These are phyloP conservation scores for Micromys minutus DNA, from an alignment of 2,113 vertebrate species.

Conservation along the genomic window DNA sequence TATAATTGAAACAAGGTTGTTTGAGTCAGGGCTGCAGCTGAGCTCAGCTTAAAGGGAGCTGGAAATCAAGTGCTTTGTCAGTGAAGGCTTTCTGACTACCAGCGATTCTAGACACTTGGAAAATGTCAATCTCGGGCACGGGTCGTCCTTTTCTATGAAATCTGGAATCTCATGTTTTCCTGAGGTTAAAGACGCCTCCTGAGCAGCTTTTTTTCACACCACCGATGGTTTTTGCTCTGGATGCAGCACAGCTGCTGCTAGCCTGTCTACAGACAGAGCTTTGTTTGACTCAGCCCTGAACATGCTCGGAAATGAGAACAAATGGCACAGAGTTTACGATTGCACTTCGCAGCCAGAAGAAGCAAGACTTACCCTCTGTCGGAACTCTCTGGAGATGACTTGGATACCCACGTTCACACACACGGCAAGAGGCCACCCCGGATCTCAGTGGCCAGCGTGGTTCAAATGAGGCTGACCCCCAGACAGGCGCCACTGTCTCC, in stretches of 20 bases:
- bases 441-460: conserved; percentile 84
- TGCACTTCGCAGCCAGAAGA: conserved; percentile 94
- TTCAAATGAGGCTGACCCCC: conserved; percentile 90
- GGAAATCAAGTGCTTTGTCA: conserved; percentile 83
- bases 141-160: conserved; percentile 76
- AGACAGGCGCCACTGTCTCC: conserved; percentile 83
- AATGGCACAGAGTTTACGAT: conserved; percentile 94
- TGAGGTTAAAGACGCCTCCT: conserved; percentile 74
- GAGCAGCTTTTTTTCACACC: conserved; percentile 71
- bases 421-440: conserved; percentile 82
- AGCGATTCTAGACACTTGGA: conserved; percentile 84
- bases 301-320: conserved; percentile 90
- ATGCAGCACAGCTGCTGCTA: conserved; percentile 89
- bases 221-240: conserved; percentile 74
- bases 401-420: conserved; percentile 81
- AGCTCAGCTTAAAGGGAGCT: conserved; percentile 81
- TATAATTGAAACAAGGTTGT: conserved; percentile 85
- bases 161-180: conserved; percentile 74
- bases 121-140: conserved; percentile 84
- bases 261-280: conserved; percentile 75
- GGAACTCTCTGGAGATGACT: conserved; percentile 89
- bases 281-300: conserved; percentile 85
- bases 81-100: conserved; percentile 82
- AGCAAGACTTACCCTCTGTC: conserved; percentile 94
- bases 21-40: conserved; percentile 83